These are phyloP conservation scores for Exephanes ischioxanthus DNA, from an alignment of 2,888 invertebrate genomes.

Conservation along the genomic window DNA sequence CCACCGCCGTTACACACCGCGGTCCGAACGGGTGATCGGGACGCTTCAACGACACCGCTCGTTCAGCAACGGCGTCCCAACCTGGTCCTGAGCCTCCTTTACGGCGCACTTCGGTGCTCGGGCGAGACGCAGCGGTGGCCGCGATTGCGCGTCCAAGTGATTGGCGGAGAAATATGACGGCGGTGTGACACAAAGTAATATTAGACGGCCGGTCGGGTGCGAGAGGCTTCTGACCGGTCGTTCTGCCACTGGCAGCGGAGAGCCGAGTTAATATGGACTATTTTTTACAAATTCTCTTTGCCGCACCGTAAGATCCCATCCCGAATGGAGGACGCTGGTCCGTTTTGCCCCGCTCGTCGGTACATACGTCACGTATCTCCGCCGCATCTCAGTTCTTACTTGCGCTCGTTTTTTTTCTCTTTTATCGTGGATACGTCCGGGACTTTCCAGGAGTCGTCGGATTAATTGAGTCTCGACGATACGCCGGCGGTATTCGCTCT, in stretches of 20 bases:
- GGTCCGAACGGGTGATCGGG: slow-evolving; percentile 49
- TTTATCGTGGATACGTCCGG: not conserved
- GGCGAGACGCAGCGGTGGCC: slow-evolving; percentile 27
- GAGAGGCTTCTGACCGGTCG: slow-evolving; percentile 43
- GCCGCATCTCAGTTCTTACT: slow-evolving; percentile 21
- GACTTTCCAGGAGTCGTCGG: not conserved
- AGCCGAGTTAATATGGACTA: not conserved
- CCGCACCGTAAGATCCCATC: not conserved
- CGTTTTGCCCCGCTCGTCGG: slow-evolving; percentile 11
- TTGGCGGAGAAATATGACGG: slow-evolving; percentile 72
- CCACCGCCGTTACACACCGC: slow-evolving; percentile 56
- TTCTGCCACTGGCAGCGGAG: slow-evolving; percentile 19
- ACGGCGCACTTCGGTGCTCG: slow-evolving; percentile 16
- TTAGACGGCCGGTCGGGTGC: slow-evolving; percentile 54
- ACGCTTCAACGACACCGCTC: slow-evolving; percentile 41
- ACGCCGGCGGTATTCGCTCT: not conserved
- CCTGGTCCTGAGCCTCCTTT: slow-evolving; percentile 20
- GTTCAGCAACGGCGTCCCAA: not conserved
- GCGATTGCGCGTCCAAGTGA: slow-evolving; percentile 59
- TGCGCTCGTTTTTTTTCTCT: not conserved
- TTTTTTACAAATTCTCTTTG: not conserved
- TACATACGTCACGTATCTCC: not conserved
- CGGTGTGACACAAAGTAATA: slow-evolving; percentile 68
- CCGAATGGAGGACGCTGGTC: not conserved
- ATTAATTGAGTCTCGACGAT: slow-evolving; percentile 4